These are phyloP conservation scores for Melieria picta DNA, from an alignment of 2,888 invertebrate species.

Conservation along the genomic window DNA sequence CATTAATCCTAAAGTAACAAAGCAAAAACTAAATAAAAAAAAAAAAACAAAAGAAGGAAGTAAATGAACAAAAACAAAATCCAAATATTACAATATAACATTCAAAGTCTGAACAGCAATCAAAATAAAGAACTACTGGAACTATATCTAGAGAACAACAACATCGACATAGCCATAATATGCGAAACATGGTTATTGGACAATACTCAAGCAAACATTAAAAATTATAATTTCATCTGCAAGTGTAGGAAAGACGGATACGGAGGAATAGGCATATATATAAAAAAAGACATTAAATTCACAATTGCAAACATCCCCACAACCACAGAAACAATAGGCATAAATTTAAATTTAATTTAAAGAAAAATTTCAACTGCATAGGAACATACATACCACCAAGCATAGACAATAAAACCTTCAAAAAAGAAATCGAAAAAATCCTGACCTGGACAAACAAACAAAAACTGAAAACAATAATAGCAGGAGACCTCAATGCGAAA, in stretches of 20 bases:
- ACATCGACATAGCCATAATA: slow-evolving; percentile 18
- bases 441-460: neutral
- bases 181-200: slow-evolving; percentile 26
- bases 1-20: neutral
- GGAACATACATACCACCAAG: slow-evolving; percentile 17
- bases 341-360: slow-evolving; percentile 27
- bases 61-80: neutral
- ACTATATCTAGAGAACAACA: slow-evolving; percentile 13
- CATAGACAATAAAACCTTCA: neutral
- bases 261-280: slow-evolving; percentile 25
- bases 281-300: slow-evolving; percentile 22
- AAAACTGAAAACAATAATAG: neutral
- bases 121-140: slow-evolving; percentile 29
- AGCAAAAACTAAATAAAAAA: neutral
- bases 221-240: slow-evolving; percentile 17
- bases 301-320: neutral
- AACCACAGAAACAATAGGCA: neutral
- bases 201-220: neutral
- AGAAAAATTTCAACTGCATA: slow-evolving; percentile 14
- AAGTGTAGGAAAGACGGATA: slow-evolving; percentile 21
- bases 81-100: slow-evolving; percentile 28
- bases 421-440: neutral
- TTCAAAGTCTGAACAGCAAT: slow-evolving; percentile 21
- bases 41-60: neutral
- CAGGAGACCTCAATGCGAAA: no score